Percentiles rank a stretch among this genome's conserved stretches.
These are phyloP conservation scores for Erpetoichthys calabaricus DNA, from an alignment of 2,797 vertebrate genomes.

Conservation along the genomic window DNA sequence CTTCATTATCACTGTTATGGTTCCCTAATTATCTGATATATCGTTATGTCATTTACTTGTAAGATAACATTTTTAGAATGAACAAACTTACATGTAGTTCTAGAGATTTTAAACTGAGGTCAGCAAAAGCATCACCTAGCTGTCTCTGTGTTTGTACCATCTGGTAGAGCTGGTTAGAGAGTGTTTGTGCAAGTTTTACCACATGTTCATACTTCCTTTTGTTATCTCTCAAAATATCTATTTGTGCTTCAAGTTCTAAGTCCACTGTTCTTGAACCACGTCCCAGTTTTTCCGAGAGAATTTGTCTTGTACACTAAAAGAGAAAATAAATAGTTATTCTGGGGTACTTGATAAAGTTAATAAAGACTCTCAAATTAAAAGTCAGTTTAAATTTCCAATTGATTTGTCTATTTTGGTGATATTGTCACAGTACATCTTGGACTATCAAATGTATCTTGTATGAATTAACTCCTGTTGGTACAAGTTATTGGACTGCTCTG, in stretches of 20 bases:
- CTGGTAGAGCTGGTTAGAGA: conserved; percentile 78
- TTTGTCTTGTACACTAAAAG: conserved; percentile 85
- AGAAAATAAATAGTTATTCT: conserved; percentile 11
- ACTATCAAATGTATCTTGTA: too few relatives aligned
- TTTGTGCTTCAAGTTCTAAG: conserved; percentile 89
- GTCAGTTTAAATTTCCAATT: too few relatives aligned
- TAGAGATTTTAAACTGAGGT: conserved; percentile 92
- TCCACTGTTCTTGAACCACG: conserved; percentile 94
- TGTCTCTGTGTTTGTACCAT: conserved; percentile 91
- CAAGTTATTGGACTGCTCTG: too few relatives aligned
- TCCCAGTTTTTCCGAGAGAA: conserved; percentile 90
- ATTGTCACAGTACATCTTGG: too few relatives aligned
- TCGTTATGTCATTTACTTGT: too few relatives aligned
- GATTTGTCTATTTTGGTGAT: too few relatives aligned
- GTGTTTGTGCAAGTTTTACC: conserved; percentile 76
- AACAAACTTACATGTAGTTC: conserved; percentile 80
- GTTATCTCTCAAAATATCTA: conserved; percentile 87
- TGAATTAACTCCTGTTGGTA: too few relatives aligned
- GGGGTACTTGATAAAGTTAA: conserved; percentile 11
- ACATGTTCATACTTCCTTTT: conserved; percentile 93
- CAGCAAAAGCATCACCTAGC: conserved; percentile 88
- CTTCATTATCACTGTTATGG: too few relatives aligned
- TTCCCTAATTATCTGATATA: too few relatives aligned
- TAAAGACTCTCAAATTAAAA: too few relatives aligned
- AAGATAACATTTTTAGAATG: too few relatives aligned